Evolutionary conservation across 2,888 invertebrate species (phyloP).

Genomic region (Caenorhabditis auriculariae): DNA sequence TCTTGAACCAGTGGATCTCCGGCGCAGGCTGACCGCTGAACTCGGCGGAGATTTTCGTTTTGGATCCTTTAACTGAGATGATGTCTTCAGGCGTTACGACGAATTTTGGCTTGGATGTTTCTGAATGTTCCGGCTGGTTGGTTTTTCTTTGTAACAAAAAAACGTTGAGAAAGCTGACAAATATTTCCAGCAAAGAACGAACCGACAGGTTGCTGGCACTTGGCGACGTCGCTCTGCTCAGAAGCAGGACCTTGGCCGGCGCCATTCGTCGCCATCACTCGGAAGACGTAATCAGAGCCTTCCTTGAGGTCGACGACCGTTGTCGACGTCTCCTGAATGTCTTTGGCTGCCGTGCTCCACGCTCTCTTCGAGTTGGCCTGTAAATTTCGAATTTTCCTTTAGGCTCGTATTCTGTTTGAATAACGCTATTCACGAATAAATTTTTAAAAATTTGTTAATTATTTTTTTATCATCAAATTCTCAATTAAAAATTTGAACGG

Average conservation of each 20-base stretch:
- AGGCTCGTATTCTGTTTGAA: too few relatives aligned
- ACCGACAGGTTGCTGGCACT: slow-evolving; percentile 37
- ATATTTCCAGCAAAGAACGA: background rate
- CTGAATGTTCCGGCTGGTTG: slow-evolving; percentile 12
- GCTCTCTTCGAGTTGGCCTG: slow-evolving; percentile 38
- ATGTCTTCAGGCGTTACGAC: slow-evolving; percentile 66
- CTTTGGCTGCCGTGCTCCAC: slow-evolving; percentile 28
- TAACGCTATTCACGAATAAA: too few relatives aligned
- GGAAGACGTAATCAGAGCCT: slow-evolving; percentile 91
- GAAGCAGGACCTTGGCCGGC: slow-evolving; percentile 68
- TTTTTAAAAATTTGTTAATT: too few relatives aligned
- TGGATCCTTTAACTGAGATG: slow-evolving; percentile 72
- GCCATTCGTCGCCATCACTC: slow-evolving; percentile 84
- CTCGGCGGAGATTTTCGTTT: slow-evolving; percentile 76
- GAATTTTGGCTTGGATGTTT: slow-evolving; percentile 27
- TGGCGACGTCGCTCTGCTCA: slow-evolving; percentile 33
- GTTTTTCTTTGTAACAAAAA: background rate
- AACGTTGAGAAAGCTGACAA: background rate
- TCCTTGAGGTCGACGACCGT: slow-evolving; percentile 73
- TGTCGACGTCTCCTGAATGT: slow-evolving; percentile 17
- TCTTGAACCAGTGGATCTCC: slow-evolving; percentile 73
- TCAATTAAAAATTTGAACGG: too few relatives aligned
- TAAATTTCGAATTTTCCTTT: too few relatives aligned
- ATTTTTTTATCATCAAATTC: too few relatives aligned
- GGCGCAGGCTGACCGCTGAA: slow-evolving; percentile 79